Base-by-base conservation (phyloP, 2,797 vertebrate genomes). In the Arnoldichthys spilopterus region DNA sequence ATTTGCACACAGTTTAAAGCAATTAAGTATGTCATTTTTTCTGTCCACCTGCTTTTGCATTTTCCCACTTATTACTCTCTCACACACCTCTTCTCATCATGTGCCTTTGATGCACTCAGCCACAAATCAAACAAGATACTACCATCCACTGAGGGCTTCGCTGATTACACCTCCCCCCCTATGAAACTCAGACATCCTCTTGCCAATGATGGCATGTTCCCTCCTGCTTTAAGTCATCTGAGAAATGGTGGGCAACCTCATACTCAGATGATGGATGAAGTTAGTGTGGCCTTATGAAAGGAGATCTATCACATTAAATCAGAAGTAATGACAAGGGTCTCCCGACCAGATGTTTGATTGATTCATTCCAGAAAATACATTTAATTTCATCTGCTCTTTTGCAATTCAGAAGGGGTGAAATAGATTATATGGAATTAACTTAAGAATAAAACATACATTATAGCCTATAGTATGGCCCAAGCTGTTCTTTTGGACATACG, bases 261-360 rank as follows among this genome's bases (percentile, higher is more conserved):
- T 88, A 87, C 76, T 79, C 77, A 54, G 84, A 84, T 92, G 92
- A 94, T 92, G 88, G 88, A 94, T 94, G 89, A 85, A 82, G 86
- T 76, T 85, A 85, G 85, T 84, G 86, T 92, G 91, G 90, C 90
- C 91, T 90, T 92, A 90, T 92, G 92, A 94, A 90, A 92, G 92
- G 90, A 89, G 89, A 91, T 94, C 91, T 85, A 92, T 94, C 93
- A 93, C 88, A 90, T 93, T 94, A 92, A 93, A 92, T 80, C 88
- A 91, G 91, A 87, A 93, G 89, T 92, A 91, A 93, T 92, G 92
- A 92, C 89, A 89, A 84, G 84, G 84, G 84, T 88, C 86, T 49
- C 43, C 84, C 85, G 87, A 90, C 85, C 90, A 92, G 90, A 92
- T 92, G 91, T 91, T 89, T 92, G 90, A 93, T 89, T 90, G 88